phyloP scores from a whole-genome alignment of 2,113 vertebrate species.

The Gallinago media region DNA sequence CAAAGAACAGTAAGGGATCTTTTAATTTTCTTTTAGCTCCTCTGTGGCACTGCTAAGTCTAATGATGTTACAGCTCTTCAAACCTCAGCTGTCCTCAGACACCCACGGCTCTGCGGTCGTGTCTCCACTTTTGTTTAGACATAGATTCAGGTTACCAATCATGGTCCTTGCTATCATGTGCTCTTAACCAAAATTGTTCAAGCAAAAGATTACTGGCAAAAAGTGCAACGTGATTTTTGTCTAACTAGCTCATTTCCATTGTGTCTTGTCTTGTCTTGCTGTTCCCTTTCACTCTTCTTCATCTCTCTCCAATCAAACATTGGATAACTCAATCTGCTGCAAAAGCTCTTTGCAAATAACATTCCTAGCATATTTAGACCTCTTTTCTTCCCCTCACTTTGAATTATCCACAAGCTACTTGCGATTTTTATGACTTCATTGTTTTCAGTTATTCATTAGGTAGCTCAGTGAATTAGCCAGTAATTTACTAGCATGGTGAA shows the following conservation, averaged over 20 bases:
- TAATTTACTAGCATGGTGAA: not conserved
- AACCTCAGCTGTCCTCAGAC: not conserved
- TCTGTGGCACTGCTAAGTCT: not conserved
- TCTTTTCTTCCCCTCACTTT: constrained; percentile 19
- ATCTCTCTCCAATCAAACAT: not conserved
- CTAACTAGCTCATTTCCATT: not conserved
- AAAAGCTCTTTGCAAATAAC: constrained; percentile 42
- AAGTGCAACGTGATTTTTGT: not conserved
- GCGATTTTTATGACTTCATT: constrained; percentile 51
- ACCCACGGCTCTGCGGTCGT: fast-evolving
- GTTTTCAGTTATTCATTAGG: constrained; percentile 13
- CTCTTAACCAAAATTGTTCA: not conserved
- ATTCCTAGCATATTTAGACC: constrained; percentile 59
- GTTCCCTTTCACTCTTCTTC: constrained; percentile 4
- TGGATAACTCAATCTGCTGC: not conserved
- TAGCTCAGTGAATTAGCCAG: constrained; percentile 7
- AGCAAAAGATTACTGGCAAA: not conserved
- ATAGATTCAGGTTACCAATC: not conserved
- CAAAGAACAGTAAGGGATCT: not conserved
- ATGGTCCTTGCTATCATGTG: not conserved
- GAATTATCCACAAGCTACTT: constrained; percentile 43
- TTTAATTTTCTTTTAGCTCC: not conserved
- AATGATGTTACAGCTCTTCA: not conserved
- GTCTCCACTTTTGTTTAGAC: not conserved
- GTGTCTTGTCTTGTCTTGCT: not conserved